Percentiles rank a stretch among this genome's conserved stretches.
Conservation (phyloP, 2,888 invertebrate genomes). For the Cyaniris semiargus region DNA sequence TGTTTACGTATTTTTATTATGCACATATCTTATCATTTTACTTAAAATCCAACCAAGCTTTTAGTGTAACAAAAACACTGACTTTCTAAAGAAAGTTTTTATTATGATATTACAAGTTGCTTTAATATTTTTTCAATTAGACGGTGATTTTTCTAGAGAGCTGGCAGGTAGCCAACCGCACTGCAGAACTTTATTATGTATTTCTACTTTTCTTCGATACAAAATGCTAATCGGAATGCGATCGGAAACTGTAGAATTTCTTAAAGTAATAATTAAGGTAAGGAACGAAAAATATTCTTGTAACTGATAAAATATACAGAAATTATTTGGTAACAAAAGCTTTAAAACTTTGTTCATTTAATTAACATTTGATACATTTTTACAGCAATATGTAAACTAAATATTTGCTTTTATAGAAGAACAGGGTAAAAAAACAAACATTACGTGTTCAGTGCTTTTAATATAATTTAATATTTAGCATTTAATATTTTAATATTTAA, state of each 20-base stretch:
- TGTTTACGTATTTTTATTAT: background rate
- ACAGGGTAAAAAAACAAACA: no score
- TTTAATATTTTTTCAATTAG: background rate
- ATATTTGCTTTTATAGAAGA: no score
- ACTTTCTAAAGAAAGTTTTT: background rate
- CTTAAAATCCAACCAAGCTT: background rate
- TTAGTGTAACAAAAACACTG: background rate
- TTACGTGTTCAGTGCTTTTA: no score
- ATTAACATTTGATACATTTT: no score
- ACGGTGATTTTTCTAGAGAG: background rate
- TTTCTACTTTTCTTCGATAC: conserved; percentile 4
- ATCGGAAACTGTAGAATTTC: background rate
- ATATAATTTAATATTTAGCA: no score
- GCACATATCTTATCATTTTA: background rate
- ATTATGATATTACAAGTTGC: background rate
- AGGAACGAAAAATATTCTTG: background rate
- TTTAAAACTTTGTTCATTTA: no score
- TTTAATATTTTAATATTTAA: no score
- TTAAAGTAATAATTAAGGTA: background rate
- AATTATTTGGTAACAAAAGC: no score
- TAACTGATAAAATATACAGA: no score
- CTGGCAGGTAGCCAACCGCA: conserved; percentile 23
- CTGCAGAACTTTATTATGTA: conserved; percentile 21
- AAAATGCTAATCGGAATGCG: background rate
- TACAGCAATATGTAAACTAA: no score